A percentile compares a stretch with the other conserved stretches of the same genome.
Conservation (phyloP, 1,140 invertebrate species). For the Hyles vespertilio region DNA sequence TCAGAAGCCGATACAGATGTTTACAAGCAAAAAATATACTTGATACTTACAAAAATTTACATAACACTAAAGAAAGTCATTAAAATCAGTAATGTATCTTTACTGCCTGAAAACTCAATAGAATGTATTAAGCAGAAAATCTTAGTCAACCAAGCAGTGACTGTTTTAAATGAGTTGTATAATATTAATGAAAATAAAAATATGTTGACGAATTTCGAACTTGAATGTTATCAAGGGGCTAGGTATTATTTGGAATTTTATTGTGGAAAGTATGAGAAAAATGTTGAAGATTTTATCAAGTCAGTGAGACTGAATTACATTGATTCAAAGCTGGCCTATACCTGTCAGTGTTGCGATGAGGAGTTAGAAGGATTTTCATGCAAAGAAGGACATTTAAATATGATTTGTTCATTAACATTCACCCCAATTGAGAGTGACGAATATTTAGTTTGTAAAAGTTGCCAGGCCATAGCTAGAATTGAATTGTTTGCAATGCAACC, state of each 20-base stretch:
- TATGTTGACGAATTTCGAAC: conserved; percentile 22
- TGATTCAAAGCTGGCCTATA: conserved; percentile 25
- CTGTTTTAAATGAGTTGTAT: conserved; percentile 31
- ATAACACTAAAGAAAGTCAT: conserved; percentile 32
- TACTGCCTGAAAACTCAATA: conserved; percentile 38
- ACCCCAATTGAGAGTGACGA: conserved; percentile 44
- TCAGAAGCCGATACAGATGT: conserved; percentile 32
- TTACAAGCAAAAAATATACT: conserved; percentile 54
- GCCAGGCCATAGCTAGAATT: conserved; percentile 31
- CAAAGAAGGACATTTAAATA: conserved; percentile 43
- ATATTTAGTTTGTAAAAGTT: conserved; percentile 49
- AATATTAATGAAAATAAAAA: not conserved
- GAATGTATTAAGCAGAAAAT: conserved; percentile 47
- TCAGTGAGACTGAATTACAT: conserved; percentile 19
- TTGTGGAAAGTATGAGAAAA: conserved; percentile 36
- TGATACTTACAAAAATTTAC: conserved; percentile 38
- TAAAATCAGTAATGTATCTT: conserved; percentile 19
- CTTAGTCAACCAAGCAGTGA: conserved; percentile 35
- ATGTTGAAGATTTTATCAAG: conserved; percentile 18
- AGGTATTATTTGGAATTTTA: conserved; percentile 48
- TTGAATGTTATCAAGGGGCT: conserved; percentile 34
- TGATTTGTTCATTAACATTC: conserved; percentile 53
- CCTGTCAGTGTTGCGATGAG: conserved; percentile 54
- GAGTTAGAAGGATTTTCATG: conserved; percentile 44
- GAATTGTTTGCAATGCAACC: conserved; percentile 38